Percentiles rank a stretch among this genome's conserved stretches.
phyloP scores from a whole-genome alignment of 2,797 vertebrate species.

The Urocyon cinereoargenteus region DNA sequence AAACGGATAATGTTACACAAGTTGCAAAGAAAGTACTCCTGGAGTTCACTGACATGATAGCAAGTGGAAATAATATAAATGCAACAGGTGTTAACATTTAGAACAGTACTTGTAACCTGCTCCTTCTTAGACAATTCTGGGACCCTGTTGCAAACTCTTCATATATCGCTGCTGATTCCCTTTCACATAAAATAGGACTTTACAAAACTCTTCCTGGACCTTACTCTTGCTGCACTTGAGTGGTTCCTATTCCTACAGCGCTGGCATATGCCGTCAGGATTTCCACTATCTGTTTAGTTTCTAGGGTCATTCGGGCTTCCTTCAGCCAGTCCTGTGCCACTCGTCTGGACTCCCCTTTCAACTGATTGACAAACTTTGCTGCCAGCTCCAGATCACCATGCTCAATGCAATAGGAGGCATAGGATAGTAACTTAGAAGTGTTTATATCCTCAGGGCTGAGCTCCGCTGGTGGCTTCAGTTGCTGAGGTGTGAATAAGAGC shows the following conservation, averaged over 20 bases:
- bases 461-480: slow-evolving; percentile 92
- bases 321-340: slow-evolving; percentile 97
- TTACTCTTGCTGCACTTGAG: slow-evolving; percentile 90
- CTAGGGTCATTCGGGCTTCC: slow-evolving; percentile 95
- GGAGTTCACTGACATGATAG: slow-evolving; percentile 84
- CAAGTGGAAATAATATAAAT: slow-evolving; percentile 74
- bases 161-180: slow-evolving; percentile 36
- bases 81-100: slow-evolving; percentile 82
- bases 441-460: slow-evolving; percentile 92
- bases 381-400: slow-evolving; percentile 97
- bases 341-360: slow-evolving; percentile 94
- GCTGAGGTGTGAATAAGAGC: slow-evolving; percentile 92
- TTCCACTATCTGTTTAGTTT: slow-evolving; percentile 95
- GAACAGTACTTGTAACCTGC: slow-evolving; percentile 62
- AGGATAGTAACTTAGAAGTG: slow-evolving; percentile 95
- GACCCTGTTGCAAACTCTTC: slow-evolving; percentile 70
- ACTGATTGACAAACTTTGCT: slow-evolving; percentile 97
- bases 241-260: slow-evolving; percentile 95
- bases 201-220: neutral
- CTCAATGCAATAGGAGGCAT: slow-evolving; percentile 96
- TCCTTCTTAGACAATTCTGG: slow-evolving; percentile 70
- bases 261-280: slow-evolving; percentile 96
- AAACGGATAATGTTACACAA: slow-evolving; percentile 83
- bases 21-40: slow-evolving; percentile 81
- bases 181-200: neutral